Evolutionary conservation across 2,113 vertebrate species (phyloP), one percentile per base, ranked within the genome.

Genomic region (Corydoras maculifer): DNA sequence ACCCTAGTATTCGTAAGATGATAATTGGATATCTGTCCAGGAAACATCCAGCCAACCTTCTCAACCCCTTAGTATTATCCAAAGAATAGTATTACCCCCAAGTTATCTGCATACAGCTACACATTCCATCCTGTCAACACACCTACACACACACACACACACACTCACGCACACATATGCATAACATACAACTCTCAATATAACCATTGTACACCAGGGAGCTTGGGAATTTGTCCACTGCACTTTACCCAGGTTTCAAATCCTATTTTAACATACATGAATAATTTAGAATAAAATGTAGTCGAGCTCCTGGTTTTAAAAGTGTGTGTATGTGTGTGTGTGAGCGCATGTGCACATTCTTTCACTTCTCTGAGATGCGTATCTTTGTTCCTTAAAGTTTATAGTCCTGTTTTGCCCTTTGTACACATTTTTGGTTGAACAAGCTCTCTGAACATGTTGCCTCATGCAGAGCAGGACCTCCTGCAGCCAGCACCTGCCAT

Each of bases 61-160:
- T 43, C 35, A 43, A 5, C 35, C 35, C 35, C 4, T 43, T 43
- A 43, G 35, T 43, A 43, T 43, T 8, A 43, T 5, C 35, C 35
- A 25, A 25, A 25, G 18, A 25, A 25, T 25, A 43, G 35, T 43
- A 43, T 43, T 8, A 43, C 4, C 35, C 7, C 4, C 70, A 76
- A 85, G 79, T 84, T 70, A 78, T 81, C 73, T 58, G 57, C 43
- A 63, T 35, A 67, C 65, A 53, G 11, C 54, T 43, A 43, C 1
- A 25, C 31, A 3, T 9, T 63, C 51, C 66, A 49, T 53, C 62
- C 49, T 35, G 8, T 55, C n/a, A 29, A 65, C 53, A 35, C 70
- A 65, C 15, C 29, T n/a, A 55, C 14, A 32, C 25, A 13, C 58
- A 51, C 68, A 68, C 68, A 29, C 18, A 53, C 63, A 65, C 43